Base-by-base conservation (phyloP, 2,797 vertebrate genomes). In the Antennarius maculatus region DNA sequence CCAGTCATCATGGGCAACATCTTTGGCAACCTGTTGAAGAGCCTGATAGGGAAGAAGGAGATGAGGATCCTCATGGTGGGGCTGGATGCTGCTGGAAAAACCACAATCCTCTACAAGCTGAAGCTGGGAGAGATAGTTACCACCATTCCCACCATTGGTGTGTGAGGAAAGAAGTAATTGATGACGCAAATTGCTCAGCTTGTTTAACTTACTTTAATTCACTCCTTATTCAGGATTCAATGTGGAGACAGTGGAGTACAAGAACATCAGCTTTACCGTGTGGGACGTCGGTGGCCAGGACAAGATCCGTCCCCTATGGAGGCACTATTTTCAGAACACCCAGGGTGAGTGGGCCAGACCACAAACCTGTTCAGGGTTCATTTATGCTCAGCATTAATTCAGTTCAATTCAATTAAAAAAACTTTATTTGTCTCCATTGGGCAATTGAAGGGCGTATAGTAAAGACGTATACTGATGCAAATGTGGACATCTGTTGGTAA, bases 61-160 rank as follows among this genome's bases (percentile, higher is more conserved):
- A 99, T 99, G 97, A 91, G 96, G 84, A 98, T 99, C 86, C 94
- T 99, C 61, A 99, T 98, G 97, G 97, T 98, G 86, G 97, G 97
- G 46, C 89, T 98, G 85, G 97, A 99, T 7, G 97, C 97, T 0
- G 97, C 97, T 0, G 97, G 97, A 1, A 99, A 98, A 91, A 99
- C 97, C 79, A 99, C 97, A 71, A 98, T 99, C 86, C 94, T 99
- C 58, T 99, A 99, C 90, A 98, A 98, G 86, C 92, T 99, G 74
- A 99, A 99, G 72, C 92, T 99, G 58, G 97, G 97, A 10, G 97
- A 99, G 91, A 98, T 99, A 0, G 97, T 98, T 75, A 99, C 97
- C 83, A 98, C 97, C 74, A 99, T 99, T 72, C 97, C 97, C 68
- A 98, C 97, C 59, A 98, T 99, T 1, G 97, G 97, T 98, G 90